Conservation (phyloP, 1,140 invertebrate genomes). For the Eupristina koningsbergeri region DNA sequence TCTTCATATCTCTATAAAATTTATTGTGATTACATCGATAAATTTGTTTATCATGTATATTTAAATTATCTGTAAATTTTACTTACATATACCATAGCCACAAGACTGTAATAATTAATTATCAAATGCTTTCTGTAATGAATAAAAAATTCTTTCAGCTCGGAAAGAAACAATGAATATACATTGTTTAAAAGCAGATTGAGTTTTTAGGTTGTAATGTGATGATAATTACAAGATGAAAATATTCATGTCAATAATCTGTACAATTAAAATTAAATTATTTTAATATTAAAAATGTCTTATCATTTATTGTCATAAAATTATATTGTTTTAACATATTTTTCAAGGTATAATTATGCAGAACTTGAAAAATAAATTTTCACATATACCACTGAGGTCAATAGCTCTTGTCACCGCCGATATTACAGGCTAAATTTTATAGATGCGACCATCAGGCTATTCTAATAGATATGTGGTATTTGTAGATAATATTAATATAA, state of each 20-base stretch:
- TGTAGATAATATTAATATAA: no score
- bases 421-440: no score
- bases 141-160: slow-evolving; percentile 43
- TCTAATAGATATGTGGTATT: no score
- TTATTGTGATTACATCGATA: not conserved
- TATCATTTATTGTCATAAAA: not conserved
- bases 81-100: not conserved
- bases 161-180: slow-evolving; percentile 30
- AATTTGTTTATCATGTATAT: not conserved
- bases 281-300: slow-evolving; percentile 60
- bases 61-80: not conserved
- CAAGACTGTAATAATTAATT: slow-evolving; percentile 17
- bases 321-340: not conserved
- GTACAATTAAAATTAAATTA: slow-evolving; percentile 62
- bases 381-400: no score
- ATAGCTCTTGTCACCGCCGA: no score
- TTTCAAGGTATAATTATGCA: not conserved
- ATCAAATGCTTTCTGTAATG: not conserved
- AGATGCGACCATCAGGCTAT: no score
- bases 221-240: slow-evolving; percentile 38
- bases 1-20: not conserved
- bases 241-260: slow-evolving; percentile 57
- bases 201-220: slow-evolving; percentile 42
- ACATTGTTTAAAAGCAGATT: slow-evolving; percentile 15
- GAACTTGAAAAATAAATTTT: no score